A percentile compares a stretch with the other conserved stretches of the same genome.
Conservation (phyloP, 1,140 invertebrate species). For the Paraescarpia echinospica region DNA sequence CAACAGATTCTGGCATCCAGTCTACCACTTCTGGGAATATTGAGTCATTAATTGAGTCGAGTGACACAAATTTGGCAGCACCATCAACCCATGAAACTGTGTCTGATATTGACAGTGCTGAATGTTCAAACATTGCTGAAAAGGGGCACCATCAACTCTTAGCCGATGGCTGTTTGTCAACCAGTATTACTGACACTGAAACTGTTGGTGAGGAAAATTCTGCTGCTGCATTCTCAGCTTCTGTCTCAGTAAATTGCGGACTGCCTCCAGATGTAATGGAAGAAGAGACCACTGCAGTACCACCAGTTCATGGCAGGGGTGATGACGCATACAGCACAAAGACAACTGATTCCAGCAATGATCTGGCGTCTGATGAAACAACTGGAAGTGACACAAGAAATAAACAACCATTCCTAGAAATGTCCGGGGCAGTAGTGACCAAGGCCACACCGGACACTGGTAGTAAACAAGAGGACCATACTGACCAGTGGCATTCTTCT, state of each 20-base stretch:
- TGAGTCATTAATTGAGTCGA: not conserved
- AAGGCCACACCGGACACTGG: not conserved
- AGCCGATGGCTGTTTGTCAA: not conserved
- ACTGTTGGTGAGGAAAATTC: not conserved
- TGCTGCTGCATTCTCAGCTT: no score
- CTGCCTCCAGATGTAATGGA: not conserved
- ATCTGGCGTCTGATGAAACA: not conserved
- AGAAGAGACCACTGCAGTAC: not conserved
- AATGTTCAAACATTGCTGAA: not conserved
- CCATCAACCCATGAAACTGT: not conserved
- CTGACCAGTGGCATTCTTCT: conserved; percentile 10
- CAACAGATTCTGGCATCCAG: not conserved
- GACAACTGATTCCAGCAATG: not conserved
- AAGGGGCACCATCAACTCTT: not conserved
- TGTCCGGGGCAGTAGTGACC: not conserved
- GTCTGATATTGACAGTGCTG: not conserved
- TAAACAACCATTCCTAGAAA: not conserved
- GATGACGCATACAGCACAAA: not conserved
- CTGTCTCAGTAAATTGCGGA: not conserved
- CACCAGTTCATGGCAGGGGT: not conserved
- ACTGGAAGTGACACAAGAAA: not conserved
- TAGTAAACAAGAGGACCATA: not conserved
- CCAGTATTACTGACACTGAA: not conserved
- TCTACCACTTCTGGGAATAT: not conserved
- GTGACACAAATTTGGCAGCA: not conserved